Evolutionary conservation across 2,888 invertebrate species (phyloP).

Genomic region (Phortica okadai): DNA sequence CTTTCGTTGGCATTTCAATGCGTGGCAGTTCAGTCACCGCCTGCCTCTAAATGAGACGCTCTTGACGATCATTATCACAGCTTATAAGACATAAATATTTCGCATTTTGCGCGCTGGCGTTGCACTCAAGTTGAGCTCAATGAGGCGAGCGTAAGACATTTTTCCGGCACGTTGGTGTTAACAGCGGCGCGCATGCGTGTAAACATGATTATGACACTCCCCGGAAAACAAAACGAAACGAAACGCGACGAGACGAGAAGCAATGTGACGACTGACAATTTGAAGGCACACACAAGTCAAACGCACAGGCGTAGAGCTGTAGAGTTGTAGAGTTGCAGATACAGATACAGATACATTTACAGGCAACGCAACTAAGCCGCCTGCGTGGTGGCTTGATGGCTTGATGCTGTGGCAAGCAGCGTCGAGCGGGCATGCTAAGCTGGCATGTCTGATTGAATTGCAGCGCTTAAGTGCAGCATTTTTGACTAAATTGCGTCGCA

Average conservation of each 20-base stretch:
- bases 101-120: background rate
- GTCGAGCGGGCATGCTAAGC: too few relatives aligned
- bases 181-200: slow-evolving; percentile 27
- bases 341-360: background rate
- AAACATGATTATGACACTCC: slow-evolving; percentile 27
- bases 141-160: background rate
- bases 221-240: slow-evolving; percentile 7
- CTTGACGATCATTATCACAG: slow-evolving; percentile 17
- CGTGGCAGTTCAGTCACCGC: background rate
- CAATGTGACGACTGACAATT: background rate
- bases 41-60: slow-evolving; percentile 13
- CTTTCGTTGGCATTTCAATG: too few relatives aligned
- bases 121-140: background rate
- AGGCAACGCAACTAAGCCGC: background rate
- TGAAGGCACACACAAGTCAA: background rate
- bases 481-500: slow-evolving; percentile 35
- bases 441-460: background rate
- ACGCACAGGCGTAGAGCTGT: background rate
- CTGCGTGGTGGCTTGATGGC: background rate
- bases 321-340: background rate
- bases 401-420: background rate
- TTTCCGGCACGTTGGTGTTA: slow-evolving; percentile 33
- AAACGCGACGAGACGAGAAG: background rate
- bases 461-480: slow-evolving; percentile 38
- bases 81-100: slow-evolving; percentile 18